Percentiles rank a stretch among this genome's conserved stretches.
These are phyloP conservation scores for Pachycephus smyrnensis DNA, from an alignment of 2,888 invertebrate genomes.

Conservation along the genomic window DNA sequence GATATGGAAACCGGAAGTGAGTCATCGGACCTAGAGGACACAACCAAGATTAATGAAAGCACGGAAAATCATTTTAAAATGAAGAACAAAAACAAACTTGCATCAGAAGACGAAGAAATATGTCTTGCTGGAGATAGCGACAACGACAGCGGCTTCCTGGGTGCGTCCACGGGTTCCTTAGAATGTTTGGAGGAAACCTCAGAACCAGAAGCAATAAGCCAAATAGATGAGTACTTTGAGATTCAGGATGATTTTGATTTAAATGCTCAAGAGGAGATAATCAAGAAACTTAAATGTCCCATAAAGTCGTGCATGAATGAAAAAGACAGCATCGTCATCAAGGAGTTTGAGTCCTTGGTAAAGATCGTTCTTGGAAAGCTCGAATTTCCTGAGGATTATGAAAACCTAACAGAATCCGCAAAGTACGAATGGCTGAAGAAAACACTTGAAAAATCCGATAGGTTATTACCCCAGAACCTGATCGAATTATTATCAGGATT, in stretches of 20 bases:
- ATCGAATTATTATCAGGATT: conserved; percentile 17
- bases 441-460: not conserved
- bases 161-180: not conserved
- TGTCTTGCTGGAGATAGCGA: not conserved
- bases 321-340: not conserved
- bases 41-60: not conserved
- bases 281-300: not conserved
- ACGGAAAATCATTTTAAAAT: not conserved
- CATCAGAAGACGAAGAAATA: not conserved
- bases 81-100: not conserved
- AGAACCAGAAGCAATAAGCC: not conserved
- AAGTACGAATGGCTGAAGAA: conserved; percentile 22
- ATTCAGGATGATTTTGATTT: not conserved
- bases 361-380: not conserved
- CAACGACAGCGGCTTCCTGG: conserved; percentile 8
- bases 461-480: conserved; percentile 28
- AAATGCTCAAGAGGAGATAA: not conserved
- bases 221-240: not conserved
- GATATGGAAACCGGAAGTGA: not conserved
- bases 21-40: not conserved
- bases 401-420: conserved; percentile 21
- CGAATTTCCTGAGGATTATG: conserved; percentile 24
- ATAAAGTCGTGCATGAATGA: not conserved
- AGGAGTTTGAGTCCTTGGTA: not conserved
- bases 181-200: not conserved